Evolutionary conservation across 2,797 vertebrate species (phyloP).

Genomic region (Oreortyx pictus): DNA sequence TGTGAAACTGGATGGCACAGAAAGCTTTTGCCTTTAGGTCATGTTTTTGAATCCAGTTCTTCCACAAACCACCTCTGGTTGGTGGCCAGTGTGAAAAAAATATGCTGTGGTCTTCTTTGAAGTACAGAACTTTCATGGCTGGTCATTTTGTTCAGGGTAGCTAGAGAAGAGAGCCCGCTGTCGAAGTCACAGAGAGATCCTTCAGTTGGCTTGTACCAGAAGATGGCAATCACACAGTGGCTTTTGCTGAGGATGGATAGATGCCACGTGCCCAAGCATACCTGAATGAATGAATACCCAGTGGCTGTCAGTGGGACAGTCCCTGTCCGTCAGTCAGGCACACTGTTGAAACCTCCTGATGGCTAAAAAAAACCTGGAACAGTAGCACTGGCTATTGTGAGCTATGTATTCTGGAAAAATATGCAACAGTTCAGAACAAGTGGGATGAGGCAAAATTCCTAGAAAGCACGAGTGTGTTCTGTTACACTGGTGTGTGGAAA

Average conservation of each 20-base stretch:
- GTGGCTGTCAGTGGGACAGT: neutral
- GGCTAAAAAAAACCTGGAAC: neutral
- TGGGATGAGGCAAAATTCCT: neutral
- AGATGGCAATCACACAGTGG: neutral
- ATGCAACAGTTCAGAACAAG: neutral
- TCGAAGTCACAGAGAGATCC: neutral
- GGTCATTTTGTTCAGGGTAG: accelerated
- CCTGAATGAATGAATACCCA: neutral
- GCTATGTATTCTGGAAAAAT: too few relatives aligned
- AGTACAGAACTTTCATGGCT: neutral
- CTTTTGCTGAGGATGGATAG: neutral
- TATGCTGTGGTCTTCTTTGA: neutral
- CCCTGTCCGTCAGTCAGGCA: neutral
- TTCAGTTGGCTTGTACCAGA: accelerated
- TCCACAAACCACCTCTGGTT: neutral
- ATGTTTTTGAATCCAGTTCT: neutral
- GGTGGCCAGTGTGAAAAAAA: neutral
- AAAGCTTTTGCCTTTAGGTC: neutral
- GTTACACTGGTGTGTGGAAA: accelerated
- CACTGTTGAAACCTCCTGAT: neutral
- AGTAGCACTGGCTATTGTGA: neutral
- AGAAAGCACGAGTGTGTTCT: neutral
- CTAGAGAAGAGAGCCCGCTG: neutral
- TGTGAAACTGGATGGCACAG: neutral
- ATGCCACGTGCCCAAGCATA: neutral